A percentile compares a stretch with the other conserved stretches of the same genome.
Evolutionary conservation across 2,888 invertebrate species (phyloP).

Genomic region (Eilema griseolum): DNA sequence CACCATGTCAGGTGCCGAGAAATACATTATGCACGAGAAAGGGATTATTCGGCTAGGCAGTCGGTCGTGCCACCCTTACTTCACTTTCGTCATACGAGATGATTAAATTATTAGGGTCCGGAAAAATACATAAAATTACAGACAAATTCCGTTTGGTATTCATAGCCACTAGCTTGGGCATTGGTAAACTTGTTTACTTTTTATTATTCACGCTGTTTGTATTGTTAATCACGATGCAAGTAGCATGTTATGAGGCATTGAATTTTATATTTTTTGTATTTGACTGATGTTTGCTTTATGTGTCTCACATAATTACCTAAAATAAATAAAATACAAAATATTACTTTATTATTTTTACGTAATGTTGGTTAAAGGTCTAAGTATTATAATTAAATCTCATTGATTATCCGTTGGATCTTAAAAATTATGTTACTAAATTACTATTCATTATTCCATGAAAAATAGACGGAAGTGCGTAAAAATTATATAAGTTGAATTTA

Average conservation of each 20-base stretch:
- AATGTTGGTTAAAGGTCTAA: not conserved
- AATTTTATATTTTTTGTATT: not conserved
- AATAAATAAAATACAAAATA: not conserved
- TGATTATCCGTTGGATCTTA: no score
- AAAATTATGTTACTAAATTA: no score
- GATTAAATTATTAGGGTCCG: slow-evolving; percentile 48
- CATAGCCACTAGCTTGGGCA: slow-evolving; percentile 1
- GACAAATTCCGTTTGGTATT: slow-evolving; percentile 14
- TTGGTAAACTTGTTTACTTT: slow-evolving; percentile 3
- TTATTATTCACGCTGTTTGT: not conserved
- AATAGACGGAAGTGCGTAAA: no score
- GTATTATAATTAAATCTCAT: not conserved
- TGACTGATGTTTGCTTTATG: not conserved
- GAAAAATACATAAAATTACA: slow-evolving; percentile 17
- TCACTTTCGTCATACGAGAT: slow-evolving; percentile 37
- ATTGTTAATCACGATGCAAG: not conserved
- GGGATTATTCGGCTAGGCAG: slow-evolving; percentile 37
- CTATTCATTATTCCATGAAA: no score
- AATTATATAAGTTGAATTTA: no score
- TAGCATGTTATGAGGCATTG: not conserved
- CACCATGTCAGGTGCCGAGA: slow-evolving; percentile 31
- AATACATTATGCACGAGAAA: slow-evolving; percentile 43
- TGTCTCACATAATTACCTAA: not conserved
- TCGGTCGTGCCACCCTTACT: slow-evolving; percentile 37
- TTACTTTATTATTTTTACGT: not conserved